These are phyloP conservation scores for Cantharis rustica DNA, from an alignment of 2,888 invertebrate species.

Conservation along the genomic window DNA sequence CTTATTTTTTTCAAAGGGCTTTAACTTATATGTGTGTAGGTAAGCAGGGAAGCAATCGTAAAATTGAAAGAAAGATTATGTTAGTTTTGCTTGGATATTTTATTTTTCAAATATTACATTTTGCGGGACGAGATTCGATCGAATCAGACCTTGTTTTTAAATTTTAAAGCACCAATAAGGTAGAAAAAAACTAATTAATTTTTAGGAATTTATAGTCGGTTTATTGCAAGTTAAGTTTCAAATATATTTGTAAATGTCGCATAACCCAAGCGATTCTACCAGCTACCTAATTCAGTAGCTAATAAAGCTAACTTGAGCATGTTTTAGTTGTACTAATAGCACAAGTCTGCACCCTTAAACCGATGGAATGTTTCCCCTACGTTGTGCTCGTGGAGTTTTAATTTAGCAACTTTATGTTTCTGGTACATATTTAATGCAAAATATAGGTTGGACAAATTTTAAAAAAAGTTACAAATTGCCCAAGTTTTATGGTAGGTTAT, in stretches of 20 bases:
- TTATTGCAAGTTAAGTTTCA: conserved; percentile 27
- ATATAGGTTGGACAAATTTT: neutral
- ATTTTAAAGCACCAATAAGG: neutral
- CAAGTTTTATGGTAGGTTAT: neutral
- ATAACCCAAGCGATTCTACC: conserved; percentile 23
- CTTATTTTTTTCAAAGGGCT: neutral
- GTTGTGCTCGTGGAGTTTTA: conserved; percentile 27
- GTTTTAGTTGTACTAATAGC: conserved; percentile 39
- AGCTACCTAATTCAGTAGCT: conserved; percentile 41
- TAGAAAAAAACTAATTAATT: conserved; percentile 4
- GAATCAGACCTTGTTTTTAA: neutral
- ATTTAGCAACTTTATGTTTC: conserved; percentile 28
- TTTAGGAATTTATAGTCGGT: conserved; percentile 13
- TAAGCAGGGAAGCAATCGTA: neutral
- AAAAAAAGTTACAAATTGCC: neutral
- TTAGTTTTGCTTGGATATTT: neutral
- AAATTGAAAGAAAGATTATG: neutral
- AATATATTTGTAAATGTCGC: conserved; percentile 36
- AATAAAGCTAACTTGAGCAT: conserved; percentile 43
- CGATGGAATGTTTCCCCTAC: conserved; percentile 30
- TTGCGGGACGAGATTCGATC: neutral
- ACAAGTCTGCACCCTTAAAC: conserved; percentile 27
- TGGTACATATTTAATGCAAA: neutral
- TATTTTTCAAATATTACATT: neutral
- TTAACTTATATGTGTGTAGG: neutral